Evolutionary conservation across 2,113 vertebrate genomes (phyloP).

Genomic region (Epinephelus fuscoguttatus): DNA sequence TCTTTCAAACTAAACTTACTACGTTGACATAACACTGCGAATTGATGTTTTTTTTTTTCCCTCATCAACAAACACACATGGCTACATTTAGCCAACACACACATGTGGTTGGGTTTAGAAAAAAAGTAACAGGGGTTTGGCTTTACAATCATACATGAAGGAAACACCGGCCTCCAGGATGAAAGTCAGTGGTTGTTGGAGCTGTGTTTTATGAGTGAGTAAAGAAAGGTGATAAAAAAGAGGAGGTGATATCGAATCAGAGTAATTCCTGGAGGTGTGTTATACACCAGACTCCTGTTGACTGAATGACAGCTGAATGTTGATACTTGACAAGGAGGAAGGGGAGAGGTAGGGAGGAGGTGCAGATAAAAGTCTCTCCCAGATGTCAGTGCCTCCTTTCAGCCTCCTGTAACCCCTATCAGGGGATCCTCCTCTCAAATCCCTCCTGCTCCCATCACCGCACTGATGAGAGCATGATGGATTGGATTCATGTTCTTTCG

Average conservation of each 20-base stretch:
- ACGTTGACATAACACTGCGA: too few species aligned
- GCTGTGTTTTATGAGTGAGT: neutral
- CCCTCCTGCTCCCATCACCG: neutral
- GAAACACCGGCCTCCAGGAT: too few species aligned
- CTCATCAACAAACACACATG: too few species aligned
- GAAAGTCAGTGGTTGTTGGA: too few species aligned
- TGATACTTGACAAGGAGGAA: constrained; percentile 21
- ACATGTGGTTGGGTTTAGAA: too few species aligned
- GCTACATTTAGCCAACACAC: too few species aligned
- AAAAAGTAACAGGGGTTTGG: too few species aligned
- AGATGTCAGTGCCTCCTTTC: constrained; percentile 24
- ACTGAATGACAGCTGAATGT: constrained; percentile 17
- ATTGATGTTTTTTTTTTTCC: too few species aligned
- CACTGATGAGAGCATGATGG: constrained; percentile 15
- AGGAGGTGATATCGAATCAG: neutral
- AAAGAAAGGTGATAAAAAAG: neutral
- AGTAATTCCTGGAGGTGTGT: constrained; percentile 1
- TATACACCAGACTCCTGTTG: neutral
- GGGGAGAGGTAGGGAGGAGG: neutral
- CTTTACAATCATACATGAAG: too few species aligned
- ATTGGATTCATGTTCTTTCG: constrained; percentile 16
- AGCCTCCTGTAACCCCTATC: constrained; percentile 8
- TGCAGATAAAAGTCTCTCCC: constrained; percentile 6
- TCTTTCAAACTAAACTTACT: too few species aligned
- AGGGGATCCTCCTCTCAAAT: constrained; percentile 6